Base-by-base conservation (phyloP, 2,888 invertebrate genomes). In the Deilephila elpenor region DNA sequence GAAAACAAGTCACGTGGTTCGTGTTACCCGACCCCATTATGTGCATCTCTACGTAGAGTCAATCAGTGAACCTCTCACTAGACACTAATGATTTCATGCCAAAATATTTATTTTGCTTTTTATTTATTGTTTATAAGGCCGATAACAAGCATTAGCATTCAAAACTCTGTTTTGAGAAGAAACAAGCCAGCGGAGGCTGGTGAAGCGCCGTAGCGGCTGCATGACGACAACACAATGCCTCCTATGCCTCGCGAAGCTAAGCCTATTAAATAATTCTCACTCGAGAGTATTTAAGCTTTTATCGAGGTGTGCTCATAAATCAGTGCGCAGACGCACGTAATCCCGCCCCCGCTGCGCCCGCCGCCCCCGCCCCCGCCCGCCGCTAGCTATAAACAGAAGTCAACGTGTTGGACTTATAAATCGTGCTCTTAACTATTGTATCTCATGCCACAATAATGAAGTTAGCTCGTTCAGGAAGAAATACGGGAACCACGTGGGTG, bases 401-500 rank as follows among this genome's bases (percentile, higher is more conserved):
- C 94, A 93, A 93, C 94, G 93, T 94, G 94, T 94, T 91, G 90
- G 91, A 91, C 93, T 92, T 93, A 94, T 94, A 94, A 94, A 94
- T 94, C 93, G 92, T 93, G 91, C 86, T 93, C 94, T 94, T 94
- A 94, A 93, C 94, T 93, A 94, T 94, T 94, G 94, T 94, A 94
- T 93, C 93, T 93, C 91, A 90, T 88, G 91, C 93, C 93, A 94
- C 93, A 94, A 94, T 94, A 94, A 94, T 94, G 93, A 94, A 93
- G 94, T 94, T 93, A 91, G 93, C 93, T 94, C 93, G 92, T 93
- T 93, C 90, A 88, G 91, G 92, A 91, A 93, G 94, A 94, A 91
- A 88, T 93, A 94, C 92, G 88, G 90, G 86, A 85, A 88, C 93
- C 92, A 91, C 92, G 93, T 94, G 94, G 94, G 94, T 94, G 94